A percentile compares a stretch with the other conserved stretches of the same genome.
phyloP scores from a whole-genome alignment of 2,888 invertebrate species.

The Parascotia fuliginaria region DNA sequence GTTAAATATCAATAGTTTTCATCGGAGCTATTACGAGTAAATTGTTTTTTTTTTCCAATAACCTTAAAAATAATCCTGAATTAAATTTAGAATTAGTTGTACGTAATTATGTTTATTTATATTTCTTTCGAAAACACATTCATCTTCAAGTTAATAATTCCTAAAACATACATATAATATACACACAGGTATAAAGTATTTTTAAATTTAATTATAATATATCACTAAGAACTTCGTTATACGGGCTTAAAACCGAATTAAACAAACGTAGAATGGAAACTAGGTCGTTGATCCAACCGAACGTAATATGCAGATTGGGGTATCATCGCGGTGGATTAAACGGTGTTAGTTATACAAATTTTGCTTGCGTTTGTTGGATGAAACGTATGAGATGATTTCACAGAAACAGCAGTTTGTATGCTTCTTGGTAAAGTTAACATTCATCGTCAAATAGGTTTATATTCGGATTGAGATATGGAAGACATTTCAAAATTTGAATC shows the following conservation, averaged over 20 bases:
- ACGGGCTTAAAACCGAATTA: slow-evolving; percentile 8
- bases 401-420: not conserved
- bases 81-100: no score
- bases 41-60: no score
- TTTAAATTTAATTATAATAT: not conserved
- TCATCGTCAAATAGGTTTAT: not conserved
- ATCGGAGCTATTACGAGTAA: no score
- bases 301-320: slow-evolving; percentile 18
- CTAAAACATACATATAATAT: no score
- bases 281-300: slow-evolving; percentile 15
- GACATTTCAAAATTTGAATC: no score
- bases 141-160: no score
- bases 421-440: not conserved
- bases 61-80: no score
- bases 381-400: slow-evolving; percentile 1
- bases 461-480: not conserved
- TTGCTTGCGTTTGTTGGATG: slow-evolving; percentile 2
- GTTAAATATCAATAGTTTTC: no score
- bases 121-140: no score
- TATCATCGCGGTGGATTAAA: slow-evolving; percentile 17
- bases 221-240: not conserved
- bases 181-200: no score
- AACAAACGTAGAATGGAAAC: slow-evolving; percentile 13
- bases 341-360: slow-evolving; percentile 14
- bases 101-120: no score